Base-by-base conservation (phyloP, 1,140 invertebrate species). In the Ridgeia piscesae region DNA sequence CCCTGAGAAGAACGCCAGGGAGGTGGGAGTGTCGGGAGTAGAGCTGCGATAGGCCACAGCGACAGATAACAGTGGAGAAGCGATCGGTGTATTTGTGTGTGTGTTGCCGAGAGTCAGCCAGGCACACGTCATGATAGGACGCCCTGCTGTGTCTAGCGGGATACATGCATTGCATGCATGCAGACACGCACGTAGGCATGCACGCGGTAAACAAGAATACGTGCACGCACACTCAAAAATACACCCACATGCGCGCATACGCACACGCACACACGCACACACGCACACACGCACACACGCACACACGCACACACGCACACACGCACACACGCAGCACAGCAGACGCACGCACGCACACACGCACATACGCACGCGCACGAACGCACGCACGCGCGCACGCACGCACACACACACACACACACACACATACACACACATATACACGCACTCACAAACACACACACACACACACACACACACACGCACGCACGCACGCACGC, bases 231-330 rank as follows among this genome's bases (percentile, higher is more conserved):
- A 77, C 8, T 14, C 58, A 77, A 14, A 77, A 1, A 77, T 17
- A 77, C 1, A 77, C 27, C 8, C 1, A 77, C 27, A 77, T 77
- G 27, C 27, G 35, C 50, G 88, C 91, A 17, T 31, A 77, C 6
- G 27, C 17, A 77, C 17, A 8, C 17, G 27, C 92, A 92, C 92
- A 91, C 35, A 48, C 58, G 88, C 58, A 77, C 58, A 21, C 58
- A 31, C 58, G 27, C 58, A 77, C 58, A 21, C 92, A 92, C 14
- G 48, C 50, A 93, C 91, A 92, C 92, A 91, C 34, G 92, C 93
- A 92, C 89, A 92, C 35, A 91, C 89, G 91, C 89, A 91, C 92
- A 93, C 89, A 91, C 89, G 91, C 89, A 92, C 92, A 92, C 89
- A 92, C 89, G 91, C 58, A 77, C 58, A 77, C 58, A 77, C 58